Base-by-base conservation (phyloP, 2,797 vertebrate species). In the Morelia viridis region DNA sequence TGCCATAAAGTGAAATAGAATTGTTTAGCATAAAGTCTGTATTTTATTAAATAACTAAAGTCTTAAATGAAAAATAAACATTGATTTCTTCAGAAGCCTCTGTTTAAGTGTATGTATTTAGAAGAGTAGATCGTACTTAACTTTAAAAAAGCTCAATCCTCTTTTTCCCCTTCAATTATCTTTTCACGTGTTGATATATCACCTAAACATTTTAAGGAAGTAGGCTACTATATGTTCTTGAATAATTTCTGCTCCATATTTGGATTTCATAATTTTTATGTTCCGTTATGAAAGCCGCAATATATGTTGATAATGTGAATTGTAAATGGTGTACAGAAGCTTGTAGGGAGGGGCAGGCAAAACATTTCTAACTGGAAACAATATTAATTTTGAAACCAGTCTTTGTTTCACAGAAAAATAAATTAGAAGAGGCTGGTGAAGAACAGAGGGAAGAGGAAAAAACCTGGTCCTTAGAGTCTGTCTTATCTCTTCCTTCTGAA, bases 11-110 rank as follows among this genome's bases (percentile, higher is more conserved):
- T 93, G 80, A n/a, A 91, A 68, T 89, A 85, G 88, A 89, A 71
- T 92, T 28, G 3, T 17, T 46, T 88, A 80, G 24, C n/a, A 83
- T 88, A 87, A 58, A 31, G 9, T 91, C 61, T 93, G 87, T 92
- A 90, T 95, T 96, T 96, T 96, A 17, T 94, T 91, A 87, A 71
- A 90, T 88, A 64, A 1, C 92, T 53, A 86, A 9, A 87, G 26
- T 93, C 92, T 31, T 3, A 87, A 87, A 88, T 76, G 26, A 87
- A 0, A 89, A 57, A 89, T 5, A 85, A 53, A 90, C 68, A 0
- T 0, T 90, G 84, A 91, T 88, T 94, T 92, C 50, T 90, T 2
- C 84, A 15, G 91, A 94, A 92, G 1, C n/a, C 85, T 12, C 24
- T 26, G 19, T 80, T 46, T 80, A 46, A 24, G 35, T 87, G 91